These are phyloP conservation scores for Apis mellifera DNA, from an alignment of 1,140 invertebrate genomes.

Conservation along the genomic window Amel_HAv3.1 CM009933.2:9924001-9924500, in stretches of 20 bases:
- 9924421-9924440: background rate
- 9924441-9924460: background rate
- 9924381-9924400: slow-evolving; percentile 12
- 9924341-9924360: slow-evolving; percentile 13
- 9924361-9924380: background rate
- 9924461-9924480: slow-evolving; percentile 14
- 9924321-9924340: slow-evolving; percentile 6
- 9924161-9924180: too few species aligned
- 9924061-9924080: background rate
- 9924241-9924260: background rate
- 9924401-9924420: too few species aligned
- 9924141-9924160: background rate
- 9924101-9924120: background rate
- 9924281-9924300: background rate
- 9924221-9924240: background rate
- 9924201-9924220: slow-evolving; percentile 12
- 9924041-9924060: background rate
- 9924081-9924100: background rate
- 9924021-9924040: background rate
- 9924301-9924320: slow-evolving; percentile 8
- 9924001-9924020: slow-evolving; percentile 35
- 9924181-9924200: background rate
- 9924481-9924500: background rate
- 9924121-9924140: background rate
- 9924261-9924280: background rate